Evolutionary conservation across 1,140 invertebrate genomes (phyloP), one percentile per base, ranked within the genome.

Genomic region (Diorhabda elongata): DNA sequence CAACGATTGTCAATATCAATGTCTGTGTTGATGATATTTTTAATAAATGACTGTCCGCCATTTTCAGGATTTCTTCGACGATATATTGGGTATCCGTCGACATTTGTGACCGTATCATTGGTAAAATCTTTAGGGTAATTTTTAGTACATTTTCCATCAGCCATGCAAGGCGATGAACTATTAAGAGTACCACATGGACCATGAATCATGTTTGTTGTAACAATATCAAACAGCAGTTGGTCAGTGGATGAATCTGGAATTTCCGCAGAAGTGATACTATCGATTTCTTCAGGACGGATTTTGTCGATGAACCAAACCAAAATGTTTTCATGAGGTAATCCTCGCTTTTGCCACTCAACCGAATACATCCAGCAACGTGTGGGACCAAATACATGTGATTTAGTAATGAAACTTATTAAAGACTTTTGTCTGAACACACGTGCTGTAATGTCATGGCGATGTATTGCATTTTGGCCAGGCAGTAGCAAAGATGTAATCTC

Each of bases 201-300:
- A n/a, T n/a, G n/a, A n/a, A n/a, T n/a, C n/a, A n/a, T n/a, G n/a
- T n/a, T n/a, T n/a, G n/a, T n/a, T n/a, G n/a, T n/a, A n/a, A n/a
- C n/a, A n/a, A n/a, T n/a, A n/a, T n/a, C n/a, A n/a, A n/a, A 0
- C 6, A 86, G 69, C 43, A 66, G 42, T 69, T 76, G 79, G 78
- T 87, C 81, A 60, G 26, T 75, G 56, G 73, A 58, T 52, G 60
- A 59, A 81, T 86, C 79, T 44, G 86, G 84, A 67, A 88, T 82
- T 82, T 87, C 84, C 3, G 84, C 85, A 57, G 69, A 84, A 69
- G 87, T 84, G 6, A 85, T 73, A 44, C 79, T 66, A 78, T 87
- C 84, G 66, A 85, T 84, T 69, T 81, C 58, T 66, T 81, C 73
- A 44, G 80, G 76, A 0, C n/a, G 64, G 59, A 84, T 79, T 77